phyloP scores from a whole-genome alignment of 2,113 vertebrate species.

The Cryptomyrus ogoouensis region DNA sequence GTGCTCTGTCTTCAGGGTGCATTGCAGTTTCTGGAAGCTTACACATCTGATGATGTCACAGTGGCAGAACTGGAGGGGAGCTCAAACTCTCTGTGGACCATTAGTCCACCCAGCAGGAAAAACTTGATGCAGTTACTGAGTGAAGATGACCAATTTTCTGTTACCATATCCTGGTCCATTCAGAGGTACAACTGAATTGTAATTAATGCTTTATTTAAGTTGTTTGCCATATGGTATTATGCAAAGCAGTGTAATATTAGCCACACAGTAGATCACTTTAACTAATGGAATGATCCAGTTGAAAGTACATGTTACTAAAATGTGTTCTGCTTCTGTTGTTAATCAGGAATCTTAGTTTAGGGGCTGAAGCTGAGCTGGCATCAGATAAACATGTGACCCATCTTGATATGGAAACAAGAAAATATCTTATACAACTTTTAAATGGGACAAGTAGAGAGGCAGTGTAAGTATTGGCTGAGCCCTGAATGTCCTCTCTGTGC shows the following conservation, averaged over 20 bases:
- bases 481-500: background rate
- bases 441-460: slow-evolving; percentile 32
- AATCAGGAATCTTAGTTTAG: slow-evolving; percentile 72
- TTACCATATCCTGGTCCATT: slow-evolving; percentile 79
- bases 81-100: slow-evolving; percentile 84
- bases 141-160: slow-evolving; percentile 64
- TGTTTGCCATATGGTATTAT: background rate
- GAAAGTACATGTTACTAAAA: background rate
- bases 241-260: background rate
- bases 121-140: slow-evolving; percentile 72
- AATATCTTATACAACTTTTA: slow-evolving; percentile 67
- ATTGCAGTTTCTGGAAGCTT: slow-evolving; percentile 79
- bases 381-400: slow-evolving; percentile 70
- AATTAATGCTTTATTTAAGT: background rate
- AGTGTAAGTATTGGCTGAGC: slow-evolving; percentile 59
- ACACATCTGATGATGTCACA: slow-evolving; percentile 75
- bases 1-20: slow-evolving; percentile 56
- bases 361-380: slow-evolving; percentile 78
- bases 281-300: background rate
- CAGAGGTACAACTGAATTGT: slow-evolving; percentile 63
- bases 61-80: slow-evolving; percentile 78
- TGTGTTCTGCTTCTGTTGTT: slow-evolving; percentile 7
- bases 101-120: slow-evolving; percentile 78
- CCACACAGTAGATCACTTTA: background rate
- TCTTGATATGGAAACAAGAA: slow-evolving; percentile 59